phyloP scores from a whole-genome alignment of 2,888 invertebrate species.

The Melanargia galathea region DNA sequence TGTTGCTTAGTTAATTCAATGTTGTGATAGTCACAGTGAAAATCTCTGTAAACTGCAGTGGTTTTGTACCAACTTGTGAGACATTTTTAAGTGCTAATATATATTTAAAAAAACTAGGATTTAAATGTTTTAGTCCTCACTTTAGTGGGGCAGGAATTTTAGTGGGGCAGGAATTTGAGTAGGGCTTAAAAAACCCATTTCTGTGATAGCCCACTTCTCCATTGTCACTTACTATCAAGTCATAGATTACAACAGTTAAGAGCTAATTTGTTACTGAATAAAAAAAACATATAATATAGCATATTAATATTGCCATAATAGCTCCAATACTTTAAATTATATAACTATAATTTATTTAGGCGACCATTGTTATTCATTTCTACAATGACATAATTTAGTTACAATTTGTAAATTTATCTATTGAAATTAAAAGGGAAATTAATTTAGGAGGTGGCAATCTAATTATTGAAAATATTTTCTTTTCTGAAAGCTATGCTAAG shows the following conservation, averaged over 20 bases:
- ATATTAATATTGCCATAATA: background rate
- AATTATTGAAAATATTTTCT: background rate
- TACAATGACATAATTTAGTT: background rate
- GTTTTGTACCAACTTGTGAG: background rate
- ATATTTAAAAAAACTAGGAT: background rate
- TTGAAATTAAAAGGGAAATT: background rate
- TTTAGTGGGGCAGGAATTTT: background rate
- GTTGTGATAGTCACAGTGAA: background rate
- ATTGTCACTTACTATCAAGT: too few species aligned
- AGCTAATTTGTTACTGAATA: background rate
- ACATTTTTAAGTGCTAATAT: background rate
- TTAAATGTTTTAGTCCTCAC: too few species aligned
- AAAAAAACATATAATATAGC: background rate
- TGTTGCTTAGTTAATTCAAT: background rate
- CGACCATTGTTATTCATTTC: slow-evolving; percentile 2
- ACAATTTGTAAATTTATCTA: background rate
- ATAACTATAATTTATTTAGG: slow-evolving; percentile 8
- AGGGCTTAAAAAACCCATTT: too few species aligned
- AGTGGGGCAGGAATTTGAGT: too few species aligned
- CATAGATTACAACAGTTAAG: background rate
- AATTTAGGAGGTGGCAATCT: background rate
- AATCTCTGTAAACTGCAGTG: background rate
- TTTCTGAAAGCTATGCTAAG: background rate
- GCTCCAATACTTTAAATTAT: slow-evolving; percentile 1
- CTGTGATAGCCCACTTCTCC: too few species aligned